Conservation (phyloP, 1,140 invertebrate species). For the Danaus plexippus region DNA sequence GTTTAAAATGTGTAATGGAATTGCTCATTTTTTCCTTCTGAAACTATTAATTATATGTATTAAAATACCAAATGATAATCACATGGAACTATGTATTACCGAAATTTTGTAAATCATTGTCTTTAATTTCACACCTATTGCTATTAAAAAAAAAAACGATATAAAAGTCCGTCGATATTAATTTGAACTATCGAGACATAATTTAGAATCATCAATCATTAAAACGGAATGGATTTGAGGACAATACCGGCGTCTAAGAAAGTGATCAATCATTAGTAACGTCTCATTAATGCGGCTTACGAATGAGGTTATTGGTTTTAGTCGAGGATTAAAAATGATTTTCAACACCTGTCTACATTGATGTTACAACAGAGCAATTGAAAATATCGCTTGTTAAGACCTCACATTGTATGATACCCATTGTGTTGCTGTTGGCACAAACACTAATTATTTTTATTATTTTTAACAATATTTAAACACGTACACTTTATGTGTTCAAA, state of each 20-base stretch:
- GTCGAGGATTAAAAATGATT: background rate
- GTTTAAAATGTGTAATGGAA: too few relatives aligned
- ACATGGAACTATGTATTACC: constrained; percentile 3
- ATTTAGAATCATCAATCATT: constrained; percentile 32
- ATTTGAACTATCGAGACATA: constrained; percentile 26
- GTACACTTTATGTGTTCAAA: too few relatives aligned
- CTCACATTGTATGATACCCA: too few relatives aligned
- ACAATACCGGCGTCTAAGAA: constrained; percentile 10
- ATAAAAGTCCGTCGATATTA: constrained; percentile 12
- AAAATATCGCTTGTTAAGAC: too few relatives aligned
- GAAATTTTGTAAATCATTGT: constrained; percentile 21
- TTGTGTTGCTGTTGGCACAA: too few relatives aligned
- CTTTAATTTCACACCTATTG: constrained; percentile 12
- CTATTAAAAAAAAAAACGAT: constrained; percentile 4
- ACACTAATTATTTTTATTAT: too few relatives aligned
- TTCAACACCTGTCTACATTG: too few relatives aligned
- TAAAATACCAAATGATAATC: constrained; percentile 9
- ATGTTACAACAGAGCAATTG: too few relatives aligned
- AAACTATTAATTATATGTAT: background rate
- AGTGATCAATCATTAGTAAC: constrained; percentile 30
- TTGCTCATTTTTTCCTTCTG: too few relatives aligned
- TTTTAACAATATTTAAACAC: too few relatives aligned
- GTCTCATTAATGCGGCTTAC: constrained; percentile 32
- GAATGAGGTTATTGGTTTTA: constrained; percentile 20
- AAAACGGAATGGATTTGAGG: constrained; percentile 20